Evolutionary conservation across 1,140 invertebrate species (phyloP), one percentile per base, ranked within the genome.

Genomic region (Sminthurides bifidus): DNA sequence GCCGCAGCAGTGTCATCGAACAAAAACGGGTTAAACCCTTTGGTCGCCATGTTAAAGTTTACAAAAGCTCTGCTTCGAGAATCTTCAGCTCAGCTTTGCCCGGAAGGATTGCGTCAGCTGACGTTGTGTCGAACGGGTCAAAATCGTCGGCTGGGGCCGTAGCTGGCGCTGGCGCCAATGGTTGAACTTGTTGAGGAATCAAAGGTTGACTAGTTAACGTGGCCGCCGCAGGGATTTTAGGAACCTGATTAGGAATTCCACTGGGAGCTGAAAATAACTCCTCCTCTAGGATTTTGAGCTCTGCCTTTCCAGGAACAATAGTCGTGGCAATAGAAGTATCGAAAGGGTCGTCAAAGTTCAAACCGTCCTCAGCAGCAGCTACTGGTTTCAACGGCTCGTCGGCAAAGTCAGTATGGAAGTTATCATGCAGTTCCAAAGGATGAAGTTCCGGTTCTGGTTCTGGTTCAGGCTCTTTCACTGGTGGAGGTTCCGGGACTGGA

Each of bases 121-220:
- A 86, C 43, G 82, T 80, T 10, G 87, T 90, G 67, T 91, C 87
- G 66, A 92, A 92, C 0, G 86, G 87, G 77, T 89, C 86, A 21
- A 49, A 23, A 3, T 52, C 33, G 12, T 45, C 46, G 12, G 24
- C 31, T n/a, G 15, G 5, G 14, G 26, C 29, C 2, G 38, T 33
- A 35, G 17, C 33, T 8, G 31, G 44, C 5, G 3, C 52, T 14
- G 3, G n/a, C 6, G 17, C 60, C n/a, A 8, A n/a, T 26, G 58
- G 21, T 44, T 61, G 48, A 37, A 50, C 48, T 23, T 6, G 23
- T 48, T 17, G 6, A 35, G 5, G 8, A 19, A 54, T 30, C 6
- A 23, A 24, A 17, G 50, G 50, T 29, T 37, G 48, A 12, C 58
- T 52, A n/a, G 54, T 54, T 52, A n/a, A 73, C 71, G 43, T 21